Evolutionary conservation across 1,140 invertebrate species (phyloP), one percentile per base, ranked within the genome.

Genomic region (Drosophila prosaltans): DNA sequence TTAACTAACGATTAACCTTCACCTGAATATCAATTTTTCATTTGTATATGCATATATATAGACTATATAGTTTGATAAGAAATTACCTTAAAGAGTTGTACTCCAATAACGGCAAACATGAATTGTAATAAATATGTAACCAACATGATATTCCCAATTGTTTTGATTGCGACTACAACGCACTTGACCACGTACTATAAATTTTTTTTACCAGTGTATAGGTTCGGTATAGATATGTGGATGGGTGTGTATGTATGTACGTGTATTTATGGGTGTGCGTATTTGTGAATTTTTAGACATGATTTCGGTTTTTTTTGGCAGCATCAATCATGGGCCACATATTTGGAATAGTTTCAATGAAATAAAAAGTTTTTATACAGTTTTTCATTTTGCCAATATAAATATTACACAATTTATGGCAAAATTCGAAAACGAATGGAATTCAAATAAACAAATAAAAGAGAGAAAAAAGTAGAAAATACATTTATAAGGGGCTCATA

Each of bases 101-200:
- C 99, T 94, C 99, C 99, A 94, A 99, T 99, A 93, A 99, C 98
- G 93, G 98, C 98, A 94, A 99, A 99, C 98, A 99, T 99, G 95
- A 99, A 99, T 95, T 99, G 97, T 92, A 99, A 97, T 91, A 99
- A 96, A 95, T 98, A 98, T 93, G 98, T 99, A 93, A 99, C 98
- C 96, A 99, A 95, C 96, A 99, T 98, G 94, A 99, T 99, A 95
- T 99, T 99, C 93, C 98, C 98, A 94, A 99, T 99, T 91, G 98
- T 99, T 96, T 99, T 99, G 93, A 99, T 97, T 92, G 98, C 98
- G 93, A 99, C 98, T 94, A 99, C 98, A 93, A 99, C 98, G 95
- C 98, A 99, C 94, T 99, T 98, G 91, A 99, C 98, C 94, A 99
- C 98, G 95, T 99, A 98, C 97, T 98, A 73, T 61, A 45, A 71